Percentiles rank a stretch among this genome's conserved stretches.
These are phyloP conservation scores for Anguilla marmorata DNA, from an alignment of 2,797 vertebrate species.

Conservation along the genomic window DNA sequence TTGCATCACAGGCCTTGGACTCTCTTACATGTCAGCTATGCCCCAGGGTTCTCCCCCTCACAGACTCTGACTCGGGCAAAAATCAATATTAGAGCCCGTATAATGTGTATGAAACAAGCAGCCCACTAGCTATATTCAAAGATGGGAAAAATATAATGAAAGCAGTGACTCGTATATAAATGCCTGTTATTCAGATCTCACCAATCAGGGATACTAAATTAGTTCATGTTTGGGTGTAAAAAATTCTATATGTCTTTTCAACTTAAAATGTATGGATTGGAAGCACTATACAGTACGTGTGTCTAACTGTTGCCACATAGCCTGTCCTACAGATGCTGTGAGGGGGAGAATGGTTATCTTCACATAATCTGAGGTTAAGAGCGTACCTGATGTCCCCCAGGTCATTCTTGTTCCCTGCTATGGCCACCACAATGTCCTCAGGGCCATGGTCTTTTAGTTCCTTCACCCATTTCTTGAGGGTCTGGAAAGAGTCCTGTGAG, in stretches of 20 bases:
- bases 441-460: conserved; percentile 98
- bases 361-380: no score
- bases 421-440: conserved; percentile 96
- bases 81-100: background rate
- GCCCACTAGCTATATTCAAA: background rate
- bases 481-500: conserved; percentile 94
- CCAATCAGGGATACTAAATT: background rate
- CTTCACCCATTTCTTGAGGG: conserved; percentile 98
- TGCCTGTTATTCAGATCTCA: background rate
- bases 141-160: background rate
- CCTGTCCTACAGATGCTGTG: background rate
- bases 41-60: background rate
- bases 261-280: background rate
- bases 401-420: conserved; percentile 98
- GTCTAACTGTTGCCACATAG: background rate
- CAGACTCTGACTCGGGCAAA: background rate
- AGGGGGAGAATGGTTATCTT: background rate
- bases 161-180: background rate
- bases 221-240: background rate
- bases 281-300: background rate
- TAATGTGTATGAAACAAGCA: background rate
- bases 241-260: background rate
- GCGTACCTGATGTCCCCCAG: conserved; percentile 93
- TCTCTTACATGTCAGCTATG: background rate
- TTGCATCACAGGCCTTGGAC: background rate